A percentile compares a stretch with the other conserved stretches of the same genome.
These are phyloP conservation scores for Thymelicus acteon DNA, from an alignment of 2,888 invertebrate species.

Conservation along the genomic window DNA sequence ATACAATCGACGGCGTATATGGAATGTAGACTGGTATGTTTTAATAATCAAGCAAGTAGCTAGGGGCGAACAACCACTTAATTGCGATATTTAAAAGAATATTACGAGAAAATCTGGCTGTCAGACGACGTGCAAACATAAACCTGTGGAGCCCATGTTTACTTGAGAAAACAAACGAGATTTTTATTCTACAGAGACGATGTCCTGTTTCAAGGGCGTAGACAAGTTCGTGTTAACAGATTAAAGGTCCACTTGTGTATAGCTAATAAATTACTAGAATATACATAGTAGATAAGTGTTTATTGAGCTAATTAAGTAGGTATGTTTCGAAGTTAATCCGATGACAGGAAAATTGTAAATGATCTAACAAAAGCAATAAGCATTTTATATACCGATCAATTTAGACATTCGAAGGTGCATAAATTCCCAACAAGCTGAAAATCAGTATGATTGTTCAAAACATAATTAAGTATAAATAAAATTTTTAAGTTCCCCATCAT, in stretches of 20 bases:
- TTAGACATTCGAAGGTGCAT: too few species aligned
- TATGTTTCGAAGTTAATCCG: too few species aligned
- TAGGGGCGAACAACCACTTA: constrained; percentile 24
- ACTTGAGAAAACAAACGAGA: neutral
- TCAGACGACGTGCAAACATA: neutral
- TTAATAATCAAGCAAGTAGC: constrained; percentile 28
- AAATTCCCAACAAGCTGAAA: too few species aligned
- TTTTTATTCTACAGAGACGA: neutral
- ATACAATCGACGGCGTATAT: constrained; percentile 37
- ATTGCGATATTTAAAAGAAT: constrained; percentile 5
- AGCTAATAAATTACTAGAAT: neutral
- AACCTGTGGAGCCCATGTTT: neutral
- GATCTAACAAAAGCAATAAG: too few species aligned
- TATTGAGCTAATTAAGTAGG: neutral
- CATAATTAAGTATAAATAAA: too few species aligned
- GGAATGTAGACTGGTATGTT: constrained; percentile 36
- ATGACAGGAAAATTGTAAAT: too few species aligned
- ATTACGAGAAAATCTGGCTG: neutral
- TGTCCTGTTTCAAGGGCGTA: neutral
- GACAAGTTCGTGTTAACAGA: neutral
- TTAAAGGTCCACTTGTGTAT: neutral
- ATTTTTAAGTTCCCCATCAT: too few species aligned
- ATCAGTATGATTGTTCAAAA: too few species aligned
- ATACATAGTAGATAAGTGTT: neutral
- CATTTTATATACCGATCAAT: too few species aligned